Evolutionary conservation across 2,797 vertebrate genomes (phyloP).

Genomic region (Cuculus canorus): DNA sequence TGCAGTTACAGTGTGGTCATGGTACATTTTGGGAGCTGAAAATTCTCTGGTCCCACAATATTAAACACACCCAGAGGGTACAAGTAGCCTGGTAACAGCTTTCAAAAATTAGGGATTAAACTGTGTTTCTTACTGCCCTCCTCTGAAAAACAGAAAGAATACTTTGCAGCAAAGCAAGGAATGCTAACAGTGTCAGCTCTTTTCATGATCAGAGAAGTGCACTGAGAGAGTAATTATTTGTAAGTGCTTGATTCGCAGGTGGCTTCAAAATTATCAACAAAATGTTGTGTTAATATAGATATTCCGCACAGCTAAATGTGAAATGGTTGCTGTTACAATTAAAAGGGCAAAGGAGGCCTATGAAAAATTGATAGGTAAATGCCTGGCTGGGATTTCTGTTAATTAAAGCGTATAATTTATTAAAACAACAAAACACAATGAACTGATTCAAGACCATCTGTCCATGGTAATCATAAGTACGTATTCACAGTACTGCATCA

Average conservation of each 20-base stretch:
- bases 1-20: neutral
- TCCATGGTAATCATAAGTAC: neutral
- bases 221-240: neutral
- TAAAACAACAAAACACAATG: slow-evolving; percentile 20
- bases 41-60: neutral
- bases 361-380: neutral
- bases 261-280: neutral
- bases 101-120: neutral
- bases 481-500: neutral
- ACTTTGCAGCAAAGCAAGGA: neutral
- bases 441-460: slow-evolving; percentile 34
- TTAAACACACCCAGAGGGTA: neutral
- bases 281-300: neutral
- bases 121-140: neutral
- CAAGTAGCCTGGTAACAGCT: neutral
- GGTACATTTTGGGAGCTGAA: neutral
- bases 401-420: neutral
- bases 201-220: neutral
- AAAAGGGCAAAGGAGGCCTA: neutral
- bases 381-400: neutral
- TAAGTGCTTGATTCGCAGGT: neutral
- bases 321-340: neutral
- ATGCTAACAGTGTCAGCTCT: neutral
- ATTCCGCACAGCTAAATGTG: neutral
- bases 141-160: neutral